Conservation (phyloP, 2,113 vertebrate species). For the Rhinolophus sinicus region DNA sequence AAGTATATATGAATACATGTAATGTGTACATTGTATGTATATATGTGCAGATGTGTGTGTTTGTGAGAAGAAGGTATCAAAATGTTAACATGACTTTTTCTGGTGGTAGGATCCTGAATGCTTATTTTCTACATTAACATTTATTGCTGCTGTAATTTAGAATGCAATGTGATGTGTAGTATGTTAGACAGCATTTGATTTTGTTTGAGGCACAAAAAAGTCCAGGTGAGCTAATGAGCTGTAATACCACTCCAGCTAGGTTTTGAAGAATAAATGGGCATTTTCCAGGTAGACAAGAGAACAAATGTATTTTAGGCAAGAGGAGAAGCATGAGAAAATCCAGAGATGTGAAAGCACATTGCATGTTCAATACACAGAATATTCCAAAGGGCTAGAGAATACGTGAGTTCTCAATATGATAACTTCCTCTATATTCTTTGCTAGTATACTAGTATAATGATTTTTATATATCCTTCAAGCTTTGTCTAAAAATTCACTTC, state of each 20-base stretch:
- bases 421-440: neutral
- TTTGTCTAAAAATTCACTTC: neutral
- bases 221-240: neutral
- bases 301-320: neutral
- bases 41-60: neutral
- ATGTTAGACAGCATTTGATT: neutral
- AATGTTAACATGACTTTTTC: neutral
- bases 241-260: neutral
- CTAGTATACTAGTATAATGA: neutral
- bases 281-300: neutral
- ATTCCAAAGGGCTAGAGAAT: neutral
- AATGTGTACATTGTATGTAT: neutral
- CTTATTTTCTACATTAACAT: conserved; percentile 1
- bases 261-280: neutral
- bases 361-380: neutral
- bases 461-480: neutral
- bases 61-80: neutral
- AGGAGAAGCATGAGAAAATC: neutral
- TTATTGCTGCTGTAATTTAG: neutral
- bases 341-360: neutral
- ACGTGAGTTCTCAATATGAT: neutral
- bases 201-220: neutral
- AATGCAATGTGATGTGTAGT: neutral
- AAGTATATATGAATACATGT: neutral
- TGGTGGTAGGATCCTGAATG: neutral